Evolutionary conservation across 1,140 invertebrate species (phyloP), one percentile per base, ranked within the genome.

Genomic region (Holcopasites calliopsidis): DNA sequence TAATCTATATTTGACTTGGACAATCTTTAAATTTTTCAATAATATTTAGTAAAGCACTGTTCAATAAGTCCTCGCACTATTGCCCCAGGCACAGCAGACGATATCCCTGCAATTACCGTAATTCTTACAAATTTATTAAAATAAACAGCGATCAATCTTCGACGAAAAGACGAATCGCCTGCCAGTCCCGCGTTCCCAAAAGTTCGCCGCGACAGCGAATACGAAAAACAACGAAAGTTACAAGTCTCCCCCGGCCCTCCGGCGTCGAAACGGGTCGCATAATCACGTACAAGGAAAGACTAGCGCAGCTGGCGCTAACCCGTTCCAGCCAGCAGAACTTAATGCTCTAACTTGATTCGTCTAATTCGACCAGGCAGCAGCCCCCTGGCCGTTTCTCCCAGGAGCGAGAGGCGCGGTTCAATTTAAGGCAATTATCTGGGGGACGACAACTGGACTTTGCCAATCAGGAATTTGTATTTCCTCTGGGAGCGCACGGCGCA

Each of bases 341-440:
- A 73, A 79, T 72, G 64, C 75, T 57, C 77, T 82, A 86, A 86
- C 82, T 80, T 73, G 84, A 85, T 85, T 85, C 81, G 80, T 84
- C 78, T 86, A 86, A 86, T 86, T 86, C 85, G 40, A 62, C 35
- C n/a, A n/a, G n/a, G n/a, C 68, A 72, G 80, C 77, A 82, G 73
- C 77, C 66, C 49, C 38, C 66, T 62, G 82, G 74, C 79, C 69
- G 58, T 71, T 73, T 55, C 61, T 58, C 60, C 64, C 68, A 44
- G 40, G 73, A 76, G 72, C 54, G 61, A 55, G 83, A 80, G 11
- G 71, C 80, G 74, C 64, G 65, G 73, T 81, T 74, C 84, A 85
- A 86, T 85, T 85, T 85, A 78, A 85, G 81, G 77, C 84, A 82
- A 86, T 85, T 85, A 85, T 80, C 82, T 61, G 62, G 80, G 80